These are phyloP conservation scores for Drepanosiphum platanoidis DNA, from an alignment of 2,888 invertebrate genomes.

Conservation along the genomic window DNA sequence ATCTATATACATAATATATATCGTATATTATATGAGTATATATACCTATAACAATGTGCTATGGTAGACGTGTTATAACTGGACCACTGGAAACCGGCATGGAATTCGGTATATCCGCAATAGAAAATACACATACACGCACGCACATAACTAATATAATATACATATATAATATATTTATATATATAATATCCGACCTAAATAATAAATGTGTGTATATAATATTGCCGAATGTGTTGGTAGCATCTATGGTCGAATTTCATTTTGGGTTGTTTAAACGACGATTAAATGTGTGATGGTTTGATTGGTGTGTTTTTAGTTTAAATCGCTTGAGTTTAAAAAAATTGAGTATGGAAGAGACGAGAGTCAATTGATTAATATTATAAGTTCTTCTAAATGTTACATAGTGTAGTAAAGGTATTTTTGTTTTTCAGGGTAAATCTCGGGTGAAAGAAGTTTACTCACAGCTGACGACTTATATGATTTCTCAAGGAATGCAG, in stretches of 20 bases:
- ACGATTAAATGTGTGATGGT: background rate
- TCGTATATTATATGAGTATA: background rate
- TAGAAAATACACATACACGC: background rate
- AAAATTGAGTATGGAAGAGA: background rate
- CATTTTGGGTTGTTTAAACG: background rate
- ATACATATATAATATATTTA: background rate
- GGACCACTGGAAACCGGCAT: constrained; percentile 20
- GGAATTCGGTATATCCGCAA: constrained; percentile 25
- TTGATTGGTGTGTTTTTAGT: no score
- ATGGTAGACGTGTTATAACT: constrained; percentile 41
- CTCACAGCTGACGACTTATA: constrained; percentile 81
- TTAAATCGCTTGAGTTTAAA: no score
- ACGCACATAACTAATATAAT: no score
- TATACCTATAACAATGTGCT: constrained; percentile 22
- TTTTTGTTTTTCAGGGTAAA: constrained; percentile 76
- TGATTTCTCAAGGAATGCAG: constrained; percentile 83
- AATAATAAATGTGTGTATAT: background rate
- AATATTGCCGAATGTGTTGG: background rate
- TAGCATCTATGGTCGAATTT: background rate
- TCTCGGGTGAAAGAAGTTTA: constrained; percentile 85
- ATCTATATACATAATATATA: background rate
- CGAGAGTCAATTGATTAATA: background rate
- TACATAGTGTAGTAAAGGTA: background rate
- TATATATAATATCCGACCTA: constrained; percentile 15
- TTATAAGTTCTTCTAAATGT: background rate